Evolutionary conservation across 2,888 invertebrate species (phyloP).

Genomic region (Cybosia mesomella): DNA sequence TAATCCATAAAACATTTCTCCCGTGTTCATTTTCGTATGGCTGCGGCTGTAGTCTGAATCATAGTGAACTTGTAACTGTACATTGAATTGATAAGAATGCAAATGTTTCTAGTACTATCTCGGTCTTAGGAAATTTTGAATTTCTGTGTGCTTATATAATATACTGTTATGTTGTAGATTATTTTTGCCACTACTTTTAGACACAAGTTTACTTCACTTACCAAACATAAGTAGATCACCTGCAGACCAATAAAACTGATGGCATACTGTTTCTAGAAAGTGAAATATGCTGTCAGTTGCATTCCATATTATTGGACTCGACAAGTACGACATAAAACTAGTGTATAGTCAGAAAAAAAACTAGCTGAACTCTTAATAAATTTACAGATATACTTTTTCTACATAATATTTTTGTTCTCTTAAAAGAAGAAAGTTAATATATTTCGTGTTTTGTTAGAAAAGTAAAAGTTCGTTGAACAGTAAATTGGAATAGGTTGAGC

Average conservation of each 20-base stretch:
- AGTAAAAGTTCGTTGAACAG: neutral
- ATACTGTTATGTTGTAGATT: neutral
- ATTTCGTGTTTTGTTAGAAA: neutral
- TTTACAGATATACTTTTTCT: neutral
- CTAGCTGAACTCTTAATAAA: neutral
- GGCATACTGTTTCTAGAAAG: neutral
- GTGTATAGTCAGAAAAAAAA: neutral
- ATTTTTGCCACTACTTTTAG: neutral
- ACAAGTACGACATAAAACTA: neutral
- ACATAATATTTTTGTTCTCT: neutral
- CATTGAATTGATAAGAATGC: slow-evolving; percentile 1
- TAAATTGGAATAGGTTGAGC: too few species aligned
- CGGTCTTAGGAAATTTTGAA: neutral
- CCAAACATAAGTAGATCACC: neutral
- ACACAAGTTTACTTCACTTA: neutral
- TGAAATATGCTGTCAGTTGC: neutral
- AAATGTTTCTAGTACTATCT: neutral
- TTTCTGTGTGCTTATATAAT: neutral
- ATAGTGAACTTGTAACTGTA: neutral
- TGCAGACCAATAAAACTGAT: neutral
- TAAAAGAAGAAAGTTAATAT: neutral
- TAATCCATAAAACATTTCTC: too few species aligned
- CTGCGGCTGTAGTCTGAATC: too few species aligned
- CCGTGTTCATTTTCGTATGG: neutral
- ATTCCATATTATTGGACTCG: neutral